Conservation (phyloP, 2,888 invertebrate species). For the Hydrotaea diabolus region DNA sequence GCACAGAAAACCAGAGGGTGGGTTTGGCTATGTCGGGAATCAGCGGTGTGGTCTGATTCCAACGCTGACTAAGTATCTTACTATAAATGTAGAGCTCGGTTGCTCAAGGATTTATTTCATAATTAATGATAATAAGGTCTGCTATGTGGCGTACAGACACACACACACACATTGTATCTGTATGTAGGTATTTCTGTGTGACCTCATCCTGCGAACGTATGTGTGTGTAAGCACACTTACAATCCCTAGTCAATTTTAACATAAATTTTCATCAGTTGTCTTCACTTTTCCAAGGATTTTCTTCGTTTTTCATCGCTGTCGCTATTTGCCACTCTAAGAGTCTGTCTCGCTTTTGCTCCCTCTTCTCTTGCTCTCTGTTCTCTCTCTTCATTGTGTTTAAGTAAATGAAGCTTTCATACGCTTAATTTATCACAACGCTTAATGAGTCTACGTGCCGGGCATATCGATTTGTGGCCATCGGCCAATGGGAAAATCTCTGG, state of each 20-base stretch:
- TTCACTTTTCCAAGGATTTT: constrained; percentile 45
- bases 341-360: no score
- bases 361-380: no score
- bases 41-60: not conserved
- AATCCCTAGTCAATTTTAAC: constrained; percentile 48
- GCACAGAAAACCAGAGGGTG: not conserved
- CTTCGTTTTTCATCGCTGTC: constrained; percentile 4
- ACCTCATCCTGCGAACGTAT: constrained; percentile 11
- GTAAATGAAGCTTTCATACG: constrained; percentile 60
- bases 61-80: constrained; percentile 17
- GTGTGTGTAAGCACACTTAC: not conserved
- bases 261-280: constrained; percentile 56
- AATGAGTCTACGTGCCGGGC: constrained; percentile 65
- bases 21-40: no score
- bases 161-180: not conserved
- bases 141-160: constrained; percentile 37
- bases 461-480: constrained; percentile 51
- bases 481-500: constrained; percentile 18
- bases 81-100: constrained; percentile 38
- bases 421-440: constrained; percentile 66
- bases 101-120: constrained; percentile 63
- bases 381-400: constrained; percentile 1
- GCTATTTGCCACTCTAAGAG: not conserved
- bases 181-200: constrained; percentile 38
- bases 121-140: constrained; percentile 66